Evolutionary conservation across 2,888 invertebrate species (phyloP).

Genomic region (Smittia aterrima): DNA sequence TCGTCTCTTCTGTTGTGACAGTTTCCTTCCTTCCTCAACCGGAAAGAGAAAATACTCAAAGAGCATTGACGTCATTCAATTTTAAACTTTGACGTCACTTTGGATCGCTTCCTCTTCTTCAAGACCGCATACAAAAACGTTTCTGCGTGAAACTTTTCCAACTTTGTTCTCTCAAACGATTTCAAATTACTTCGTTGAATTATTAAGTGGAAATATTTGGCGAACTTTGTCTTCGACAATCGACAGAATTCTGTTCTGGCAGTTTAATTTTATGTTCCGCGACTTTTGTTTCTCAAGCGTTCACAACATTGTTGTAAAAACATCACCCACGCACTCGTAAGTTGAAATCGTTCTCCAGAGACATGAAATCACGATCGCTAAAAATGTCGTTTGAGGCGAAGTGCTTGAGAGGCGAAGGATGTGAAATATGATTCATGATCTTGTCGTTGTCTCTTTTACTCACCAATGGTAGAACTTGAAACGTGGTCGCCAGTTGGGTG

Average conservation of each 20-base stretch:
- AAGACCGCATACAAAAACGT: too few species aligned
- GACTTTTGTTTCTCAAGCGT: not conserved
- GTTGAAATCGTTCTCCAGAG: not conserved
- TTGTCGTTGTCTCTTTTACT: too few species aligned
- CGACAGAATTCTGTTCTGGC: too few species aligned
- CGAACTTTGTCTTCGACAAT: too few species aligned
- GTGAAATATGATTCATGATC: not conserved
- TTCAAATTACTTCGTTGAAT: too few species aligned
- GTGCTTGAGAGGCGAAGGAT: not conserved
- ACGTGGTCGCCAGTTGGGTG: conserved; percentile 98
- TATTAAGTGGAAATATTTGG: too few species aligned
- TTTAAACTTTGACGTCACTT: too few species aligned
- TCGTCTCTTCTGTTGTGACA: conserved; percentile 2
- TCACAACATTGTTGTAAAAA: not conserved
- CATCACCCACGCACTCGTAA: not conserved
- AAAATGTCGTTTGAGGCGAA: not conserved
- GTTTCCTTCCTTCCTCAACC: not conserved
- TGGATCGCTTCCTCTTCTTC: too few species aligned
- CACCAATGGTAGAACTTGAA: conserved; percentile 99
- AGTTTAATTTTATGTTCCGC: not conserved
- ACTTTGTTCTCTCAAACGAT: too few species aligned
- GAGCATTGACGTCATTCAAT: too few species aligned
- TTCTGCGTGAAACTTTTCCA: too few species aligned
- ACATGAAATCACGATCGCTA: not conserved
- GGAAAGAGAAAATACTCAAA: too few species aligned